Percentiles rank a stretch among this genome's conserved stretches.
Conservation (phyloP, 1,140 invertebrate genomes). For the Temnothorax curvispinosus region DNA sequence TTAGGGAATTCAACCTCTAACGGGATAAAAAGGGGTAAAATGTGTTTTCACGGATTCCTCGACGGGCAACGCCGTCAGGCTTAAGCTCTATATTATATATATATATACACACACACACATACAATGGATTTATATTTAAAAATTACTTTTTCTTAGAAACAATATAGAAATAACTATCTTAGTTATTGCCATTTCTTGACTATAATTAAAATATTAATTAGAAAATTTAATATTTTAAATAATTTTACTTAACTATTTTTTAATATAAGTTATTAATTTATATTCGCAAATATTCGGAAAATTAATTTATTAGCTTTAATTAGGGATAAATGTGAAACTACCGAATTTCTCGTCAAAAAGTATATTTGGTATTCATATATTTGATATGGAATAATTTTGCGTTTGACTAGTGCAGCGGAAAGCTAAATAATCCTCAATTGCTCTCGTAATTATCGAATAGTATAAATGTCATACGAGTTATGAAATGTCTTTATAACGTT, state of each 20-base stretch:
- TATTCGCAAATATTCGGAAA: not conserved
- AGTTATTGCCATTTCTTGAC: not conserved
- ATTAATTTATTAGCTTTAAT: conserved; percentile 41
- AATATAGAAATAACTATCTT: not conserved
- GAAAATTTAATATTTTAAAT: not conserved
- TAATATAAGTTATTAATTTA: not conserved
- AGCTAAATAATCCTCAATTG: conserved; percentile 49
- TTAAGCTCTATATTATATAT: too few relatives aligned
- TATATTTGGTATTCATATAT: conserved; percentile 3
- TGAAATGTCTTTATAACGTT: conserved; percentile 16
- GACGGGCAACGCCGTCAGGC: too few relatives aligned
- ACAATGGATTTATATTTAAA: not conserved
- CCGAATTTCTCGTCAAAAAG: conserved; percentile 22
- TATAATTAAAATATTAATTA: not conserved
- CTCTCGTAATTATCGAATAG: conserved; percentile 44
- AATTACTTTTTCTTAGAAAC: not conserved
- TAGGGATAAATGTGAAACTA: conserved; percentile 1
- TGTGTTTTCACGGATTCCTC: too few relatives aligned
- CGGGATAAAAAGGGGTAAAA: too few relatives aligned
- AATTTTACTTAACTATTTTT: not conserved
- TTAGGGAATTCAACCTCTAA: too few relatives aligned
- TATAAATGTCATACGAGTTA: conserved; percentile 45
- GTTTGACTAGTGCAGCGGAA: conserved; percentile 27
- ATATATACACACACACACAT: too few relatives aligned
- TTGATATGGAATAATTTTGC: conserved; percentile 27